These are phyloP conservation scores for Dimorphilus gyrociliatus DNA, from an alignment of 2,888 invertebrate genomes.

Conservation along the genomic window DNA sequence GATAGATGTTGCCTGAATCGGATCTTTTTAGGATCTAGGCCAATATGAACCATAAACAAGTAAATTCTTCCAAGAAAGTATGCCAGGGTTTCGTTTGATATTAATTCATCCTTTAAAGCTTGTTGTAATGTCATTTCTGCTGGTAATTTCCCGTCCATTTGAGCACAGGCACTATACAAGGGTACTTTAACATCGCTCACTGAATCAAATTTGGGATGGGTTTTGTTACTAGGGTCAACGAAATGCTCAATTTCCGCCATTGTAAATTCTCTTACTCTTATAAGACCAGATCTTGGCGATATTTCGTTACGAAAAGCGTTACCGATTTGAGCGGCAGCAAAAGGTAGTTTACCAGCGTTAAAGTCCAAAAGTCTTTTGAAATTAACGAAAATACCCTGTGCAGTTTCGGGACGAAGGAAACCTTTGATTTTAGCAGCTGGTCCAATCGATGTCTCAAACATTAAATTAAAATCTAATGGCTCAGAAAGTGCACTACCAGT, in stretches of 20 bases:
- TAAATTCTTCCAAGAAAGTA: slow-evolving; percentile 95
- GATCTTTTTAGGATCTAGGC: slow-evolving; percentile 65
- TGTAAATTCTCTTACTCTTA: slow-evolving; percentile 89
- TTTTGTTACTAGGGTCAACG: slow-evolving; percentile 67
- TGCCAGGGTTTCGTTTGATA: slow-evolving; percentile 90
- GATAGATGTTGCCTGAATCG: slow-evolving; percentile 95
- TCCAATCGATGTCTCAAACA: slow-evolving; percentile 96
- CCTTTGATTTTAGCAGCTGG: slow-evolving; percentile 86
- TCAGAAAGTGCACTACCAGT: slow-evolving; percentile 84
- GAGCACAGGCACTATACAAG: slow-evolving; percentile 84
- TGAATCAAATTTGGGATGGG: slow-evolving; percentile 64
- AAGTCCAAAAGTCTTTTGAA: slow-evolving; percentile 93
- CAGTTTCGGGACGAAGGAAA: slow-evolving; percentile 91
- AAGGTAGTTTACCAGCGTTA: slow-evolving; percentile 85
- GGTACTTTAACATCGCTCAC: slow-evolving; percentile 58
- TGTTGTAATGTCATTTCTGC: slow-evolving; percentile 60
- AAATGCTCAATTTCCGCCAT: slow-evolving; percentile 99
- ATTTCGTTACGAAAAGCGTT: slow-evolving; percentile 98
- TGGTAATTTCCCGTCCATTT: slow-evolving; percentile 88
- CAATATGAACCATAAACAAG: slow-evolving; percentile 64
- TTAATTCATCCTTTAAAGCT: slow-evolving; percentile 58
- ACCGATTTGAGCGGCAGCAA: slow-evolving; percentile 97
- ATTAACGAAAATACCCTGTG: slow-evolving; percentile 98
- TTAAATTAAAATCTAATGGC: slow-evolving; percentile 93
- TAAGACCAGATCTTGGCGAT: slow-evolving; percentile 84